Evolutionary conservation across 2,113 vertebrate species (phyloP), one percentile per base, ranked within the genome.

Genomic region (Maccullochella peelii): DNA sequence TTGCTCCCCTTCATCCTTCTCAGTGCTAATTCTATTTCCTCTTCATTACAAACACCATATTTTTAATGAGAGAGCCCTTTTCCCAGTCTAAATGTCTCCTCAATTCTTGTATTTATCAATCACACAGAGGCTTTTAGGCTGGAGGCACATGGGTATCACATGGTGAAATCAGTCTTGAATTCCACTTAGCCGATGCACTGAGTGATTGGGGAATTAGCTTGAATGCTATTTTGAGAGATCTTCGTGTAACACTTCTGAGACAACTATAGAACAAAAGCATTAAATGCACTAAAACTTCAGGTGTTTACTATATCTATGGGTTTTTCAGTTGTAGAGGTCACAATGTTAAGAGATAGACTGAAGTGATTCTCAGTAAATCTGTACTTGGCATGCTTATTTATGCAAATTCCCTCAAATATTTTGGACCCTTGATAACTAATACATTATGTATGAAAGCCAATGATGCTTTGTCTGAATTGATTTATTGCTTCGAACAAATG

Each of bases 1-100:
- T 86, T 84, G 84, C 89, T 84, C 73, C 75, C 79, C 88, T 89
- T 93, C 86, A 87, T 92, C 85, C 81, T 80, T 86, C 90, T 91
- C 84, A 66, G 57, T 77, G 80, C 86, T 95, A 88, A 94, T 95
- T 92, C 73, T 86, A 89, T 92, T 92, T 91, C 84, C 86, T 91
- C 83, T 91, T 91, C 87, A 90, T 91, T 92, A 91, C 36, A 5
- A 71, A 90, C 91, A 88, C 85, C 89, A 86, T 88, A 77, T 90
- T 92, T 88, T 88, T 89, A 90, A 94, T 88, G 86, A 94, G 82
- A 71, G 83, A 85, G 62, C 71, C 86, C 79, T 84, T 88, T 83
- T 79, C 68, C 81, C 72, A 58, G 77, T 81, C 75, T 0, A 71
- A 91, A 86, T 7, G 85, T 91, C 90, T 80, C 68, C 85, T 88